Conservation (phyloP, 2,888 invertebrate species). For the Heliconius sara region DNA sequence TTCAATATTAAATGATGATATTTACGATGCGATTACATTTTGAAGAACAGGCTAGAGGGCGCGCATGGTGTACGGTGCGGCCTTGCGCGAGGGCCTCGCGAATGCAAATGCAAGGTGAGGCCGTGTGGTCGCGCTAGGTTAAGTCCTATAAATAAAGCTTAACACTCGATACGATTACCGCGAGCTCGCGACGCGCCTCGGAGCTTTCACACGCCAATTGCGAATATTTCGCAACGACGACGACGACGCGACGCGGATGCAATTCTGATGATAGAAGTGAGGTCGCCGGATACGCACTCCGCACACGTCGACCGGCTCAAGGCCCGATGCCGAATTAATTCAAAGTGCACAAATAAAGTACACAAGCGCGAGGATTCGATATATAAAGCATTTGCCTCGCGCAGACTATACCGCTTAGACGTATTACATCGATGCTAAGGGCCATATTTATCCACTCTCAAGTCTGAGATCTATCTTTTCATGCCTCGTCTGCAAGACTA, state of each 20-base stretch:
- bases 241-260: slow-evolving; percentile 44
- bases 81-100: slow-evolving; percentile 30
- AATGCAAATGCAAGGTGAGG: slow-evolving; percentile 33
- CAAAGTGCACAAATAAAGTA: slow-evolving; percentile 4
- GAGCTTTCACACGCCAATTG: slow-evolving; percentile 42
- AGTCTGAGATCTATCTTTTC: no score
- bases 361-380: not conserved
- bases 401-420: not conserved
- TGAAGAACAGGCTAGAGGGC: slow-evolving; percentile 27
- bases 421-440: not conserved
- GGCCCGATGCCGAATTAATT: slow-evolving; percentile 26
- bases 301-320: slow-evolving; percentile 27
- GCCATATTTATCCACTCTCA: not conserved
- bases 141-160: slow-evolving; percentile 32
- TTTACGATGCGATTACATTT: not conserved
- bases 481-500: no score
- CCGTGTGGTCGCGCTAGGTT: slow-evolving; percentile 28
- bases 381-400: not conserved
- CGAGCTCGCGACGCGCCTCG: slow-evolving; percentile 33
- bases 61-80: not conserved
- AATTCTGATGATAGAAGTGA: slow-evolving; percentile 43
- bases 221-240: slow-evolving; percentile 40
- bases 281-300: slow-evolving; percentile 40
- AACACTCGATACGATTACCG: slow-evolving; percentile 28
- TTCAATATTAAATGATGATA: slow-evolving; percentile 9